These are phyloP conservation scores for Denticeps clupeoides DNA, from an alignment of 2,797 vertebrate species.

Conservation along the genomic window DNA sequence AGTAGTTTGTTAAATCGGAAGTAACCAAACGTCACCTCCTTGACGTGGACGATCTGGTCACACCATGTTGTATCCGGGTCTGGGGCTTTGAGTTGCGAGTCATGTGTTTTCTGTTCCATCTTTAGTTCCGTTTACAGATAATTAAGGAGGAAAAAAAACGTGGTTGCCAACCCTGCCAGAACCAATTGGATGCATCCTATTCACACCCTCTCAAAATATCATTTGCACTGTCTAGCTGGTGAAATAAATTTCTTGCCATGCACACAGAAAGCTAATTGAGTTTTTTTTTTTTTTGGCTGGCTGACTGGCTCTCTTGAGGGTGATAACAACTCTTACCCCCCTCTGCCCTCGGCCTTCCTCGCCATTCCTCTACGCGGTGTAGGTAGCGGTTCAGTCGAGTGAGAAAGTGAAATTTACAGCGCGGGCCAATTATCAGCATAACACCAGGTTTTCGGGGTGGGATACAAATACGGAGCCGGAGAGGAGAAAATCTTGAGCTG, in stretches of 20 bases:
- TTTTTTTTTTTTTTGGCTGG: no score
- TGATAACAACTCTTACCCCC: constrained; percentile 33
- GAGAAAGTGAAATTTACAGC: constrained; percentile 51
- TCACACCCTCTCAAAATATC: constrained; percentile 43
- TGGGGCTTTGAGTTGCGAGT: no score
- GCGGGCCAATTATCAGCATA: constrained; percentile 55
- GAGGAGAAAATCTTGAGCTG: constrained; percentile 28
- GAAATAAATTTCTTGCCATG: constrained; percentile 40
- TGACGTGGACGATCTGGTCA: no score
- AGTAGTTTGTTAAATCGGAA: no score
- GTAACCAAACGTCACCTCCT: no score
- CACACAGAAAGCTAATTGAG: constrained; percentile 42
- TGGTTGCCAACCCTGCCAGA: constrained; percentile 16
- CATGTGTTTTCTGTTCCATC: no score
- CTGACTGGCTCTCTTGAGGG: constrained; percentile 39
- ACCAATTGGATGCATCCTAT: constrained; percentile 31
- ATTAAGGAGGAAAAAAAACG: constrained; percentile 26
- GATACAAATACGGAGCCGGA: constrained; percentile 40
- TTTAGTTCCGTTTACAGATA: constrained; percentile 30
- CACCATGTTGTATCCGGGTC: no score
- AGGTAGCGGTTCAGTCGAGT: constrained; percentile 50
- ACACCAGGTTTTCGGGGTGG: constrained; percentile 50
- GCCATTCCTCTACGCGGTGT: constrained; percentile 17
- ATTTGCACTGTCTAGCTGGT: constrained; percentile 43
- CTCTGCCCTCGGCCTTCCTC: constrained; percentile 10